phyloP scores from a whole-genome alignment of 2,797 vertebrate genomes.

The Phaenicophaeus curvirostris region DNA sequence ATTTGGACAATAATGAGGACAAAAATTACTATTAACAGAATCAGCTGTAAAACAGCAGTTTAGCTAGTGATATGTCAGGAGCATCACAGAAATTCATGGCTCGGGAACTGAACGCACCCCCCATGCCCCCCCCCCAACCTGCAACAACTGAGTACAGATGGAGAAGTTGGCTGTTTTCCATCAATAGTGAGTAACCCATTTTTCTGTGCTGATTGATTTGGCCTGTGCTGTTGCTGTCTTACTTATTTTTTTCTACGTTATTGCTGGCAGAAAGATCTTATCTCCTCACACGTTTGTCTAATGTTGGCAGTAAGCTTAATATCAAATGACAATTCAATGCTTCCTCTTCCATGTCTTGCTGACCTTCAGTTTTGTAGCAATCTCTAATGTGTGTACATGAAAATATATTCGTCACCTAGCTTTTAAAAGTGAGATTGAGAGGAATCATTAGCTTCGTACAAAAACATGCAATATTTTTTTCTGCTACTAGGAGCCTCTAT shows the following conservation, averaged over 20 bases:
- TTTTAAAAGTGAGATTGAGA: background rate
- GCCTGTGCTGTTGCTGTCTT: background rate
- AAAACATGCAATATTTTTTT: background rate
- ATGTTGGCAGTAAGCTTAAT: conserved; percentile 4
- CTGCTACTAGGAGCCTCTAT: background rate
- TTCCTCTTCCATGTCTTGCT: conserved; percentile 19
- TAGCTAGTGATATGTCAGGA: background rate
- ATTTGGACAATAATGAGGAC: background rate
- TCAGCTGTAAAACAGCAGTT: background rate
- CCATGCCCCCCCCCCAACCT: background rate
- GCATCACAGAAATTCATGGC: background rate
- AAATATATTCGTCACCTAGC: background rate
- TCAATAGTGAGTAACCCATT: conserved; percentile 31
- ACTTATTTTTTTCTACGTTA: background rate
- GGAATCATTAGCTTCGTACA: background rate
- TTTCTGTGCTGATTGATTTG: conserved; percentile 49
- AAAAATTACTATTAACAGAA: background rate
- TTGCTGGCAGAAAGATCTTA: conserved; percentile 25
- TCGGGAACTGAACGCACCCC: background rate
- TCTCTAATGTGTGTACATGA: background rate
- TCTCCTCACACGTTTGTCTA: background rate
- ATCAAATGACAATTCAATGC: conserved; percentile 22
- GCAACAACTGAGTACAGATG: background rate
- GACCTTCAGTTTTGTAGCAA: conserved; percentile 12
- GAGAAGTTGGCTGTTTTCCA: conserved; percentile 39